A percentile compares a stretch with the other conserved stretches of the same genome.
phyloP scores from a whole-genome alignment of 1,140 invertebrate genomes.

The Ceratina calcarata region DNA sequence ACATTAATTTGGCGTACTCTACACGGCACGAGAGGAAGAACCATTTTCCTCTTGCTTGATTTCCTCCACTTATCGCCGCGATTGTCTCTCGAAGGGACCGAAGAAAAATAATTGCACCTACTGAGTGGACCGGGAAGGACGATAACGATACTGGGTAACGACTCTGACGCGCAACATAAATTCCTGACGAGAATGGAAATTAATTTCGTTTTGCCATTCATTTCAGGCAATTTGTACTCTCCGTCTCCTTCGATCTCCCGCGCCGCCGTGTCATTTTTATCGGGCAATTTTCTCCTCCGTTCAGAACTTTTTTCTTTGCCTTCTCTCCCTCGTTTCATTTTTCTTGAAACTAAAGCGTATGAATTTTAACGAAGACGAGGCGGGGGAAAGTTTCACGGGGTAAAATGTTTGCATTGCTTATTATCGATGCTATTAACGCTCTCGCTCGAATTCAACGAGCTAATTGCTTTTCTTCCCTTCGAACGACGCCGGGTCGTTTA shows the following conservation, averaged over 20 bases:
- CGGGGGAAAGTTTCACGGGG: background rate
- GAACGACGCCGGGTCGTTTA: constrained; percentile 5
- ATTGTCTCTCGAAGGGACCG: constrained; percentile 37
- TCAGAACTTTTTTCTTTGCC: too few species aligned
- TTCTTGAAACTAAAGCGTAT: too few species aligned
- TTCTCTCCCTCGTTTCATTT: too few species aligned
- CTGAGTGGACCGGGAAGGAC: constrained; percentile 47
- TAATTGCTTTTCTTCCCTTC: constrained; percentile 34
- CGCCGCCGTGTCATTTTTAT: background rate
- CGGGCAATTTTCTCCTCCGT: too few species aligned
- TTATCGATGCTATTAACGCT: constrained; percentile 20
- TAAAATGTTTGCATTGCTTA: background rate
- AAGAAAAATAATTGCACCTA: constrained; percentile 54
- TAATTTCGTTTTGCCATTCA: background rate
- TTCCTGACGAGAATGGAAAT: constrained; percentile 23
- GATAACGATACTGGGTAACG: constrained; percentile 41
- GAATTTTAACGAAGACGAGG: too few species aligned
- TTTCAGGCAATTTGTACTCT: background rate
- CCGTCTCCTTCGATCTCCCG: background rate
- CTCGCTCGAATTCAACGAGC: background rate
- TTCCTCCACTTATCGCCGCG: constrained; percentile 35
- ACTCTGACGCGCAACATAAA: constrained; percentile 20
- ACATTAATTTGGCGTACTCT: constrained; percentile 46
- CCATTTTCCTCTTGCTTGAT: constrained; percentile 48
- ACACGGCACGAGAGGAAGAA: background rate